phyloP scores from a whole-genome alignment of 2,113 vertebrate species.

The Heloderma charlesbogerti region DNA sequence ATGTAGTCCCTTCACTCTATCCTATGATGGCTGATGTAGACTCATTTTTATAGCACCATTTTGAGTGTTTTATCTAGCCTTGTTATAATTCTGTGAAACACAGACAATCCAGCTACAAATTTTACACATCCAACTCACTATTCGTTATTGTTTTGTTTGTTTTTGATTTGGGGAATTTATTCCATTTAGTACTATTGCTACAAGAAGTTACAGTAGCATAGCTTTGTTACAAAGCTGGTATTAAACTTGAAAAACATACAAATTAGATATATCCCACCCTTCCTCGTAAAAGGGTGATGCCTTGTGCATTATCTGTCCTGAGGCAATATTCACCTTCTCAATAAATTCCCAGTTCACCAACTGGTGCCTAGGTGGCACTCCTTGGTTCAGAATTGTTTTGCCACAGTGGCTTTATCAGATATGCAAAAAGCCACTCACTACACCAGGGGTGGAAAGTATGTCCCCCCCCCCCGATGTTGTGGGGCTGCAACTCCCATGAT shows the following conservation, averaged over 20 bases:
- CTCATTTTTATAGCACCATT: slow-evolving; percentile 41
- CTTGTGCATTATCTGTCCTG: neutral
- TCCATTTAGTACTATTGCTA: slow-evolving; percentile 15
- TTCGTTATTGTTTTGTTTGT: slow-evolving; percentile 52
- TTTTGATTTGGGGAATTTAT: neutral
- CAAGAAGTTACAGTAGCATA: slow-evolving; percentile 22
- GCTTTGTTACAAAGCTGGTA: neutral
- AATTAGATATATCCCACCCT: too few species aligned
- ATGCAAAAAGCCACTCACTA: too few species aligned
- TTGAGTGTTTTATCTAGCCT: slow-evolving; percentile 53
- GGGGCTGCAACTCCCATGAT: too few species aligned
- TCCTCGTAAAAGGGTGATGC: neutral
- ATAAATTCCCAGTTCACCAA: neutral
- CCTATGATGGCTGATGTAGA: slow-evolving; percentile 19
- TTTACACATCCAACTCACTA: slow-evolving; percentile 43
- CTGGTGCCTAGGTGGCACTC: neutral
- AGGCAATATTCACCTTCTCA: neutral
- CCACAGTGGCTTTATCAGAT: neutral
- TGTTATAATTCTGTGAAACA: slow-evolving; percentile 44
- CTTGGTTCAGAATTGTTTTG: neutral
- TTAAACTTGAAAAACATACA: neutral
- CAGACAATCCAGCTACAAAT: slow-evolving; percentile 48
- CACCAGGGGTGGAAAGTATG: too few species aligned
- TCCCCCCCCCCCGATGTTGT: too few species aligned
- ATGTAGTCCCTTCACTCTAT: slow-evolving; percentile 30